Evolutionary conservation across 2,797 vertebrate genomes (phyloP).

Genomic region (Chrosomus eos): DNA sequence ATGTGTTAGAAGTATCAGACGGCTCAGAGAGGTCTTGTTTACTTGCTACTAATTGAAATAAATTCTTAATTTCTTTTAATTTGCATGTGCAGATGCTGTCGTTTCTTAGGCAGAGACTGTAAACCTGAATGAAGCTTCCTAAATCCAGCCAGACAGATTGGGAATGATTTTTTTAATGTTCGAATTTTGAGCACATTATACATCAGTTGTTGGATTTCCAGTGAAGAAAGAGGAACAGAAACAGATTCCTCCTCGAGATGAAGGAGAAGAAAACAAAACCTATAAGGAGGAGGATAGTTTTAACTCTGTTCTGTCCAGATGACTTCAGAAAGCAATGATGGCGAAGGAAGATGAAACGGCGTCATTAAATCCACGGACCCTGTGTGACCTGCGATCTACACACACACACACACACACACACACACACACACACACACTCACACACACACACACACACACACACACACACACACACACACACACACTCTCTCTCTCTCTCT

Average conservation of each 20-base stretch:
- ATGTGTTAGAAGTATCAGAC: not conserved
- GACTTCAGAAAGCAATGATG: constrained; percentile 7
- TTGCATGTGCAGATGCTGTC: not conserved
- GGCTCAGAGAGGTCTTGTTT: not conserved
- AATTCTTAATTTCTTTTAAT: not conserved
- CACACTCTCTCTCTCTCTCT: no score
- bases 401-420: no score
- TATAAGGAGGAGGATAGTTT: not conserved
- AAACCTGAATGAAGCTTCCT: not conserved
- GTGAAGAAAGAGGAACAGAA: not conserved
- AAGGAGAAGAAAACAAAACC: not conserved
- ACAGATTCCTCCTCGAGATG: not conserved
- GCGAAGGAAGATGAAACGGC: not conserved
- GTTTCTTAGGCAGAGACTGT: not conserved
- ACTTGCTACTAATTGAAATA: not conserved
- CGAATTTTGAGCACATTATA: not conserved
- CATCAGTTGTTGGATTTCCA: not conserved
- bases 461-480: no score
- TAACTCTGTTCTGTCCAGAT: not conserved
- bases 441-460: no score
- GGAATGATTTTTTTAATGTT: not conserved
- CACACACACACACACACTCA: no score
- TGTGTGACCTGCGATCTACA: not conserved
- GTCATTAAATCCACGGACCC: constrained; percentile 15
- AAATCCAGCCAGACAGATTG: not conserved